Conservation (phyloP, 1,140 invertebrate genomes). For the Heliconius eleuchia region DNA sequence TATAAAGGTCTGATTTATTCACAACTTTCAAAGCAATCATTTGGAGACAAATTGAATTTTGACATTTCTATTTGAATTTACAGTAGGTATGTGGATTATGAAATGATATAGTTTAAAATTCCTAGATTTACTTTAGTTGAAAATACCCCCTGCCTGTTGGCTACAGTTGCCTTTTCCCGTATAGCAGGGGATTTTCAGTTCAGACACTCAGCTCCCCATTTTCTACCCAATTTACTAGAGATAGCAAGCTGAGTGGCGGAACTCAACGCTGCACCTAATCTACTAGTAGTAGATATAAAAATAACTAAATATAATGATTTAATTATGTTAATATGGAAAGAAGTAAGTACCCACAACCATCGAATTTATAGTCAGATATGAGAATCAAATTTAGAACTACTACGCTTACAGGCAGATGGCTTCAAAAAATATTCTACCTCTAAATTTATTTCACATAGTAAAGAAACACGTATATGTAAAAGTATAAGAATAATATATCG, state of each 20-base stretch:
- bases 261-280: neutral
- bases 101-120: neutral
- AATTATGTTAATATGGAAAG: too few species aligned
- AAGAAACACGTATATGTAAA: neutral
- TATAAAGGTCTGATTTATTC: neutral
- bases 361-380: neutral
- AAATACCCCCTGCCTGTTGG: too few species aligned
- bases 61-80: conserved; percentile 8
- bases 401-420: too few species aligned
- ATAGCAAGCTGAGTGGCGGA: neutral
- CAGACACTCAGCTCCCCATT: too few species aligned
- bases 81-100: neutral
- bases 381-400: too few species aligned
- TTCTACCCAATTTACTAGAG: too few species aligned
- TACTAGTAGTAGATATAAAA: neutral
- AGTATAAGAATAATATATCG: conserved; percentile 9
- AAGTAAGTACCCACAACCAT: too few species aligned
- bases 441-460: neutral
- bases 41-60: neutral
- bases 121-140: too few species aligned
- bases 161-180: too few species aligned
- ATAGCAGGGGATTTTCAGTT: too few species aligned
- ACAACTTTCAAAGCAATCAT: conserved; percentile 5
- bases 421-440: too few species aligned
- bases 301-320: too few species aligned